These are phyloP conservation scores for Caenorhabditis inopinata DNA, from an alignment of 1,140 invertebrate species.

Conservation along the genomic window DNA sequence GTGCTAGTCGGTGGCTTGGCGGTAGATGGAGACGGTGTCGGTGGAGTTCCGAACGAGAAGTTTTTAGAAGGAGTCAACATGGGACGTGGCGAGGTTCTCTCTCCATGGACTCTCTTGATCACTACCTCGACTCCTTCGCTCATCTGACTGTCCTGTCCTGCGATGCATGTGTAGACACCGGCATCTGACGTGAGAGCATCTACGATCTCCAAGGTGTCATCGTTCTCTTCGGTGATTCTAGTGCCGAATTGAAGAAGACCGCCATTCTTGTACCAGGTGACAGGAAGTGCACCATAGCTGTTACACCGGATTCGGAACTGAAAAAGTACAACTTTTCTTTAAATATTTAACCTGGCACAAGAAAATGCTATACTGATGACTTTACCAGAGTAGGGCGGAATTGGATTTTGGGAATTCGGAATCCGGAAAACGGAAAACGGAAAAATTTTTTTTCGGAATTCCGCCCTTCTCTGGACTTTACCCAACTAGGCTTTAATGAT, in stretches of 20 bases:
- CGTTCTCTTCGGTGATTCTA: conserved; percentile 25
- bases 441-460: too few relatives aligned
- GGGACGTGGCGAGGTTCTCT: neutral
- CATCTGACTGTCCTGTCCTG: neutral
- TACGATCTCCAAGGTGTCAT: conserved; percentile 7
- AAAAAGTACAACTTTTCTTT: neutral
- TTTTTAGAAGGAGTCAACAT: conserved; percentile 25
- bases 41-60: conserved; percentile 25
- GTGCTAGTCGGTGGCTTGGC: neutral
- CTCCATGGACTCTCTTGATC: neutral
- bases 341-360: neutral
- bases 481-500: too few relatives aligned
- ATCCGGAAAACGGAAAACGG: too few relatives aligned
- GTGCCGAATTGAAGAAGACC: conserved; percentile 23
- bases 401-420: too few relatives aligned
- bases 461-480: too few relatives aligned
- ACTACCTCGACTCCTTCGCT: conserved; percentile 13
- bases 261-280: conserved; percentile 47
- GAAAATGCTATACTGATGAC: too few relatives aligned
- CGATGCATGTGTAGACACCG: conserved; percentile 20
- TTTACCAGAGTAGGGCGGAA: too few relatives aligned
- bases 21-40: neutral
- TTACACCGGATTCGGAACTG: conserved; percentile 38
- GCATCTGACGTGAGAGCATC: neutral
- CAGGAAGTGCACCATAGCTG: neutral